Conservation (phyloP, 2,113 vertebrate genomes). For the Tragelaphus imberbis region DNA sequence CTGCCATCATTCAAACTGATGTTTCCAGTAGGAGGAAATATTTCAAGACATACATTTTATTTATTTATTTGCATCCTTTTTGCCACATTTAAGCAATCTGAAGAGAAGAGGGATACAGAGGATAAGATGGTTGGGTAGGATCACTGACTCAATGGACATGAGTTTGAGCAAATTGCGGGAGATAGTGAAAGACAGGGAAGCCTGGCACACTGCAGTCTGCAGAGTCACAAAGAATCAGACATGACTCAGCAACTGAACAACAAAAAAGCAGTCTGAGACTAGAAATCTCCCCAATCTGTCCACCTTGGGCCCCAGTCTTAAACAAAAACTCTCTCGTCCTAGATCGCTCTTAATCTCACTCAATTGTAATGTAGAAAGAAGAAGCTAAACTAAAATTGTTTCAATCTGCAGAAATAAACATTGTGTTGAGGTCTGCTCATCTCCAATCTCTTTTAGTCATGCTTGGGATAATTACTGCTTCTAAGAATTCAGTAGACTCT, state of each 20-base stretch:
- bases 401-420: not conserved
- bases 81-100: not conserved
- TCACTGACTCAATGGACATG: not conserved
- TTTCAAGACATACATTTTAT: not conserved
- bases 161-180: not conserved
- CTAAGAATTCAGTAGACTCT: not conserved
- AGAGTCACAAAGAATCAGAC: not conserved
- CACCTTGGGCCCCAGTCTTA: not conserved
- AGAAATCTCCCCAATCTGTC: not conserved
- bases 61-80: not conserved
- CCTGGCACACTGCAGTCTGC: rapidly evolving
- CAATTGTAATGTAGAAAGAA: not conserved
- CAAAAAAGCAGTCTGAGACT: not conserved
- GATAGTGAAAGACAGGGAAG: not conserved
- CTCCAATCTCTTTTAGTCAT: not conserved
- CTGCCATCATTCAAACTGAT: not conserved
- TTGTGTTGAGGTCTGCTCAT: not conserved
- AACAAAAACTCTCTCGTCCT: not conserved
- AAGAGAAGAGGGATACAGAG: not conserved
- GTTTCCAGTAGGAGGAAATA: not conserved
- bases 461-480: not conserved
- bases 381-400: not conserved
- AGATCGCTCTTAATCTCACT: not conserved
- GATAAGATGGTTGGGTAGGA: not conserved
- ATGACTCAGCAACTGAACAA: not conserved